Conservation (phyloP, 2,113 vertebrate species). For the Myotis yumanensis region DNA sequence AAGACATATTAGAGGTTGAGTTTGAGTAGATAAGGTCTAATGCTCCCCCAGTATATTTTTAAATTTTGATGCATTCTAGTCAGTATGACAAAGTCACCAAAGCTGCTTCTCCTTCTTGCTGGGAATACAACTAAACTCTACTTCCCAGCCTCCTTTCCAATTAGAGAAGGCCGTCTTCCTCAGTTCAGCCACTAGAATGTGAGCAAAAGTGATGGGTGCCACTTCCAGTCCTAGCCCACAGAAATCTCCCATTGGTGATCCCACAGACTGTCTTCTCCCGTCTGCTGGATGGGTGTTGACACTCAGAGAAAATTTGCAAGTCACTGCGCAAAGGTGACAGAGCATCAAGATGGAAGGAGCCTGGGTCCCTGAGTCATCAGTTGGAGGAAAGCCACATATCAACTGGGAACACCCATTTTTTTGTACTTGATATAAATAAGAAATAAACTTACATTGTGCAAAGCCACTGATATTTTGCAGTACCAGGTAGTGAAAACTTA, state of each 20-base stretch:
- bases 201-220: background rate
- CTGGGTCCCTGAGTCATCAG: background rate
- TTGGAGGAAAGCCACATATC: background rate
- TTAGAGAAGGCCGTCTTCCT: background rate
- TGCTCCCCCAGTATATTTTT: background rate
- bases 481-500: background rate
- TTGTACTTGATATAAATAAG: background rate
- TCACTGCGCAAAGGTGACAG: background rate
- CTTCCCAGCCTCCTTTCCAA: background rate
- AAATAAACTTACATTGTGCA: background rate
- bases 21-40: background rate
- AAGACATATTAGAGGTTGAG: background rate
- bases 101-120: background rate
- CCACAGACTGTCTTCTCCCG: background rate
- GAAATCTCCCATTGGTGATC: background rate
- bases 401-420: background rate
- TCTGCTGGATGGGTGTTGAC: background rate
- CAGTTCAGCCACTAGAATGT: background rate
- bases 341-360: background rate
- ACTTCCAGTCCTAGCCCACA: background rate
- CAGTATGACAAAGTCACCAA: background rate
- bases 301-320: background rate
- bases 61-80: background rate
- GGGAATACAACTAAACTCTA: background rate
- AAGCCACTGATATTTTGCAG: background rate